A percentile compares a stretch with the other conserved stretches of the same genome.
Conservation (phyloP, 30 jellyfish, hydroid and myxozoan genomes). For the Pseudorhiza aurosa region DNA sequence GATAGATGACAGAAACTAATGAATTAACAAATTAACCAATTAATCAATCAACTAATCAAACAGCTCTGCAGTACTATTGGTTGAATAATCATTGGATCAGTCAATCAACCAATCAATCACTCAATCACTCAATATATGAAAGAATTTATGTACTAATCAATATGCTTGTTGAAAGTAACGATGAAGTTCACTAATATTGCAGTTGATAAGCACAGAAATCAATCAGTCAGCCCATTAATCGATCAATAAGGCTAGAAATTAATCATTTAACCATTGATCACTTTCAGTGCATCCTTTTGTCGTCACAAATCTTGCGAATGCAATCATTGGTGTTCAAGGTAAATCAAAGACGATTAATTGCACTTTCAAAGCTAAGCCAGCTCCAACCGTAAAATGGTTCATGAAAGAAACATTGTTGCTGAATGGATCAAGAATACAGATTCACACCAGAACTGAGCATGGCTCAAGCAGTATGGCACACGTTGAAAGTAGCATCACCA, state of each 20-base stretch:
- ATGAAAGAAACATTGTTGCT: neutral
- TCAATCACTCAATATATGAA: no score
- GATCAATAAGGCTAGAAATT: no score
- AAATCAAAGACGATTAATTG: neutral
- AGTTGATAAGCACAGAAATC: no score
- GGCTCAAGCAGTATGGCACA: neutral
- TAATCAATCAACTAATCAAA: no score
- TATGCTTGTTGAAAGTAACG: neutral
- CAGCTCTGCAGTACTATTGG: no score
- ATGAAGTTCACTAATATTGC: neutral
- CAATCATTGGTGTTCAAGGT: neutral
- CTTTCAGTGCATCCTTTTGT: neutral
- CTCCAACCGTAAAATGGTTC: slow-evolving; percentile 14
- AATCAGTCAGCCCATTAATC: no score
- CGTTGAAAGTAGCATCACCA: neutral
- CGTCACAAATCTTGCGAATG: neutral
- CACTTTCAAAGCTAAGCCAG: slow-evolving; percentile 30
- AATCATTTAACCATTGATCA: no score
- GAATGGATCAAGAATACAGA: neutral
- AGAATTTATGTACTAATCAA: no score
- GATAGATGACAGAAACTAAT: no score
- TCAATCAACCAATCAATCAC: no score
- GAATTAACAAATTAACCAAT: no score
- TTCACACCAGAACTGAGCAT: neutral
- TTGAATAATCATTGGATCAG: no score